Conservation (phyloP, 37 sponge, comb jelly and placozoan species). For the Theonella swinhoei region DNA sequence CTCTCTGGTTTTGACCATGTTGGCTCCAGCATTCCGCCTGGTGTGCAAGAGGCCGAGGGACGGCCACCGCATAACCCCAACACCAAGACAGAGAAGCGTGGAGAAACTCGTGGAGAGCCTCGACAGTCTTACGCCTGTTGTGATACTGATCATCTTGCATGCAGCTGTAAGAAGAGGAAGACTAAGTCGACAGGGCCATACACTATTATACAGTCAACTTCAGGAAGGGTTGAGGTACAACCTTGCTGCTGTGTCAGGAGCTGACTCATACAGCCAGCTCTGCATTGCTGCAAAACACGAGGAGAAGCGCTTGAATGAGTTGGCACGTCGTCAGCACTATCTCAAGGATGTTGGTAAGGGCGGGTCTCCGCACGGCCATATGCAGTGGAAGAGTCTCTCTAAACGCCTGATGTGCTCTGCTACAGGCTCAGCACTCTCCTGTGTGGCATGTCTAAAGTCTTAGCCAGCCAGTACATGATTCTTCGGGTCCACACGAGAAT, state of each 20-base stretch:
- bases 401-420: not conserved
- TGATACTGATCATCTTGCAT: too few species aligned
- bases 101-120: too few species aligned
- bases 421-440: not conserved
- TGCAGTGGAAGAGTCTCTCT: not conserved
- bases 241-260: not conserved
- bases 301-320: not conserved
- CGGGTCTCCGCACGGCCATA: not conserved
- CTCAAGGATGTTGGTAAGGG: not conserved
- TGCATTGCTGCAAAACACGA: conserved; percentile 1
- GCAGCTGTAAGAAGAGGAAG: too few species aligned
- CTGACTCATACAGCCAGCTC: not conserved
- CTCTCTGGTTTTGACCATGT: not conserved
- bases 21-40: not conserved
- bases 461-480: not conserved
- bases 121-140: too few species aligned
- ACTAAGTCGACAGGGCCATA: too few species aligned
- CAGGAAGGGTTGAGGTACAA: not conserved
- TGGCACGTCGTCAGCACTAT: not conserved
- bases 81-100: too few species aligned
- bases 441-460: not conserved
- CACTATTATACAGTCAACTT: not conserved
- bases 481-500: not conserved
- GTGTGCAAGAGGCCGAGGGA: too few species aligned
- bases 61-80: too few species aligned